Base-by-base conservation (phyloP, 2,888 invertebrate genomes). In the Volucella inanis region DNA sequence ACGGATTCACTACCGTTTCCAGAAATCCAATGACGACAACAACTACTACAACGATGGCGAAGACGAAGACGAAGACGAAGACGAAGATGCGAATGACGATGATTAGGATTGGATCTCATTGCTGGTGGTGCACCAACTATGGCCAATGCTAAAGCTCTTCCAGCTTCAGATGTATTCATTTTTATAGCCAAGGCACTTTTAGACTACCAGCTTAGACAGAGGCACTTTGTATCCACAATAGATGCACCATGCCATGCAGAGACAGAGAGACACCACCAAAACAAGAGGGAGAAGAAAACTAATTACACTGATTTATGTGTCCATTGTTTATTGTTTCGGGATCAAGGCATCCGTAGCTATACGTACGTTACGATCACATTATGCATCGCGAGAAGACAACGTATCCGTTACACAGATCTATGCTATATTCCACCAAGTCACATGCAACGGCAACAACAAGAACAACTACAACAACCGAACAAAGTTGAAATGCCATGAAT, bases 271-370 rank as follows among this genome's bases (percentile, higher is more conserved):
- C 72, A 91, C 90, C 72, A 91, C 90, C 90, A 92, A 11, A 71
- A 49, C 50, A 65, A 81, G 81, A 81, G 85, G 68, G 87, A 93
- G 94, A 85, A 76, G 81, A 49, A 94, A 95, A 95, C 96, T 96
- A 96, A 96, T 96, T 96, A 96, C 96, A 95, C 95, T 96, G 96
- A 96, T 96, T 96, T 96, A 96, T 96, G 95, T 95, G 93, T 94
- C 96, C 95, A 96, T 96, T 96, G 96, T 96, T 95, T 96, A 96
- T 96, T 96, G 96, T 96, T 95, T 89, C 61, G 82, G 77, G 74
- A 86, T 82, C 82, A 86, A 86, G 82, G 82, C 82, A 78, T 86
- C 81, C 86, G 82, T 72, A 59, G 50, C 15, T 43, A 55, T 59
- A 15, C 41, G 50, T 41, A 22, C 22, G 68, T 64, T 72, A 74